These are phyloP conservation scores for Parnassius glacialis DNA, from an alignment of 2,888 invertebrate species.

Conservation along the genomic window DNA sequence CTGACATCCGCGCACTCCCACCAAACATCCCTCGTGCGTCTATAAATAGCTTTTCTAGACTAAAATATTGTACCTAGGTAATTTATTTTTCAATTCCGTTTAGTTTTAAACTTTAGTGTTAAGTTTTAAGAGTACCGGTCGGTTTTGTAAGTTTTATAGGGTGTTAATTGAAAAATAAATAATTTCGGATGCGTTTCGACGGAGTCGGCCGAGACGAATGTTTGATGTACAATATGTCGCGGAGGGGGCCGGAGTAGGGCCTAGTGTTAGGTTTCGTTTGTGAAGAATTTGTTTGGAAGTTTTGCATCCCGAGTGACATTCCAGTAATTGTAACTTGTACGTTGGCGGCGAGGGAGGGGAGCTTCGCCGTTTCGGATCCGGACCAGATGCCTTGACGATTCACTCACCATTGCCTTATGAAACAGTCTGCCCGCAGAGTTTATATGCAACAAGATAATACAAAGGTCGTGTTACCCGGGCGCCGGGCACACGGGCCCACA, in stretches of 20 bases:
- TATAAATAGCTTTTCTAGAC: conserved; percentile 78
- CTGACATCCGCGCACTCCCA: conserved; percentile 70
- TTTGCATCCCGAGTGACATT: conserved; percentile 78
- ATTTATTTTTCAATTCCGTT: conserved; percentile 82
- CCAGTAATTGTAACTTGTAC: conserved; percentile 70
- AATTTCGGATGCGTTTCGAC: conserved; percentile 63
- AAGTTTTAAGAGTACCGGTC: conserved; percentile 77
- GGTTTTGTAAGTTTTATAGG: conserved; percentile 82
- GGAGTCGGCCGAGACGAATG: conserved; percentile 52
- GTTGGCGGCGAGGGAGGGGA: conserved; percentile 52
- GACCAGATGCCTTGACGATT: conserved; percentile 57
- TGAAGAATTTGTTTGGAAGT: conserved; percentile 66
- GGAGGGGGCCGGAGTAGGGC: conserved; percentile 58
- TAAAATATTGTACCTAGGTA: conserved; percentile 82
- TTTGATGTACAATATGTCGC: conserved; percentile 56
- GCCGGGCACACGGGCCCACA: conserved; percentile 80
- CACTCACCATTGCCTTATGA: conserved; percentile 79
- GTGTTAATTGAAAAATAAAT: conserved; percentile 48
- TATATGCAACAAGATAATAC: conserved; percentile 80
- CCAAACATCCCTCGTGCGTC: conserved; percentile 64
- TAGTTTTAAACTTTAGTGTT: conserved; percentile 77
- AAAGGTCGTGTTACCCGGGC: conserved; percentile 81
- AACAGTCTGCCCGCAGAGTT: conserved; percentile 81
- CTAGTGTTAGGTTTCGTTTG: conserved; percentile 68
- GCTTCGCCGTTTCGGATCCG: conserved; percentile 52